Percentiles rank a stretch among this genome's conserved stretches.
These are phyloP conservation scores for Pangasius mekongensis DNA, from an alignment of 2,797 vertebrate genomes.

Conservation along the genomic window DNA sequence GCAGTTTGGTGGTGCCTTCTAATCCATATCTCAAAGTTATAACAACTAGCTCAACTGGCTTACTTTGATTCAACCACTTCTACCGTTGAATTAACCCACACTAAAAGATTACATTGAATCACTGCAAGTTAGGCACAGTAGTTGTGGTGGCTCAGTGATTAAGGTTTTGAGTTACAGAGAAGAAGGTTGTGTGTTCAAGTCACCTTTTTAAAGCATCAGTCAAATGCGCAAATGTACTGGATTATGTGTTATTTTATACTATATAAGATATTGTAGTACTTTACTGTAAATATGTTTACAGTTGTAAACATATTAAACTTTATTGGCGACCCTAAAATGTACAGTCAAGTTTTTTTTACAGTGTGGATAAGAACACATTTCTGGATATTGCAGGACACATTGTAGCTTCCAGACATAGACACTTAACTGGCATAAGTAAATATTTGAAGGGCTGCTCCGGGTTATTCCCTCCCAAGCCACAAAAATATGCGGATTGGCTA, in stretches of 20 bases:
- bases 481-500: not conserved
- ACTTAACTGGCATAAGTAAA: not conserved
- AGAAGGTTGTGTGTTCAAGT: not conserved
- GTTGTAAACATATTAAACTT: too few relatives aligned
- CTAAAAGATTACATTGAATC: not conserved
- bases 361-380: not conserved
- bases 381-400: not conserved
- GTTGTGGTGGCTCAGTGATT: not conserved
- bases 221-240: not conserved
- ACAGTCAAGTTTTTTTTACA: not conserved
- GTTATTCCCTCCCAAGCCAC: not conserved
- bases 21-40: not conserved
- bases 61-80: not conserved
- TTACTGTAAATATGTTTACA: not conserved
- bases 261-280: not conserved
- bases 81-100: not conserved
- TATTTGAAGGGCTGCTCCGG: not conserved
- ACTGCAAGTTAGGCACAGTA: not conserved
- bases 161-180: not conserved
- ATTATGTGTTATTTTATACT: not conserved
- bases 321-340: not conserved
- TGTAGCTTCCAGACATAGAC: not conserved
- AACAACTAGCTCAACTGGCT: not conserved
- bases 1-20: not conserved
- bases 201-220: not conserved